Percentiles rank a stretch among this genome's conserved stretches.
These are phyloP conservation scores for Sebastes cheni DNA, from an alignment of 2,797 vertebrate species.

Conservation along the genomic window DNA sequence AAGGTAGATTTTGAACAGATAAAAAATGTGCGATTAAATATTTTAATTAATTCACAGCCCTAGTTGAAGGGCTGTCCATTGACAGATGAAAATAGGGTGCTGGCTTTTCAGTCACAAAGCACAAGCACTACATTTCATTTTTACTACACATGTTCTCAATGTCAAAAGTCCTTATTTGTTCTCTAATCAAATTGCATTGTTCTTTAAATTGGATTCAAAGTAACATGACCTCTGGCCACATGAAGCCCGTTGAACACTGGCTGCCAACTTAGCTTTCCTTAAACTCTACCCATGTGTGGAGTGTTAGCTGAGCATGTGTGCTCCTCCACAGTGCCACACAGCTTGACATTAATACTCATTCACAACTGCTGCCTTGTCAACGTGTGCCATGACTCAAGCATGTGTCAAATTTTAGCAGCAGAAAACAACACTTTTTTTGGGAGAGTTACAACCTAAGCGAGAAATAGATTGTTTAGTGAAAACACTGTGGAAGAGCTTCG, in stretches of 20 bases:
- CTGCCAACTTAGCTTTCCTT: not conserved
- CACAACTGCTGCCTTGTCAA: slow-evolving; percentile 30
- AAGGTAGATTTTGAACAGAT: too few species aligned
- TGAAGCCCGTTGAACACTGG: not conserved
- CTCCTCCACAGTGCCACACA: not conserved
- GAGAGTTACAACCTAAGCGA: slow-evolving; percentile 66
- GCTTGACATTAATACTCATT: slow-evolving; percentile 10
- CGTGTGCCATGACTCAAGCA: slow-evolving; percentile 48
- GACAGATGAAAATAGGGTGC: slow-evolving; percentile 8
- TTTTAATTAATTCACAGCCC: too few species aligned
- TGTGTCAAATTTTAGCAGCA: slow-evolving; percentile 55
- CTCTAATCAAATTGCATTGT: not conserved
- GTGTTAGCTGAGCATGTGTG: not conserved
- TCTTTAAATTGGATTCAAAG: not conserved
- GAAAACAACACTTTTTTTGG: slow-evolving; percentile 46
- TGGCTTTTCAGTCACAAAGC: not conserved
- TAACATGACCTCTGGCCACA: not conserved
- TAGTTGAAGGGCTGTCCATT: too few species aligned
- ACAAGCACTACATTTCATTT: not conserved
- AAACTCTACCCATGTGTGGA: not conserved
- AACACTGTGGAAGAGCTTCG: slow-evolving; percentile 65
- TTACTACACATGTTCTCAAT: not conserved
- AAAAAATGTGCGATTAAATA: too few species aligned
- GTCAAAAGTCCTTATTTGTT: not conserved
- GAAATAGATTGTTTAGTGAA: slow-evolving; percentile 74